phyloP scores from a whole-genome alignment of 2,797 vertebrate genomes.

The Sebastes aleutianus region DNA sequence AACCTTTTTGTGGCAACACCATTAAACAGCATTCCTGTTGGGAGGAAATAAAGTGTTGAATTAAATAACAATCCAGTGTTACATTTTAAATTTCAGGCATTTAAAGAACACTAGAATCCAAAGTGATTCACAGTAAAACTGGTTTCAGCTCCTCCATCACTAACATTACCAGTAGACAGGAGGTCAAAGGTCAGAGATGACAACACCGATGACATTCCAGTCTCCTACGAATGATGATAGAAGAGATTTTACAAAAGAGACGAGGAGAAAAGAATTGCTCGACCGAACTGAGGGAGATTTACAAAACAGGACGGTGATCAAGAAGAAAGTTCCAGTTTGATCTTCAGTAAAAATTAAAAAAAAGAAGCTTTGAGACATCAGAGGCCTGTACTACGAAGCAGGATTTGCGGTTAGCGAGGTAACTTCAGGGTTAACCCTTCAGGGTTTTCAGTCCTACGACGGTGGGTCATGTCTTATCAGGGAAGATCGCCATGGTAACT shows the following conservation, averaged over 20 bases:
- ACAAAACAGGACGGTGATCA: background rate
- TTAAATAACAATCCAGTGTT: background rate
- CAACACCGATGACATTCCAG: background rate
- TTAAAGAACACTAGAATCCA: background rate
- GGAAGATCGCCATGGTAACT: no score
- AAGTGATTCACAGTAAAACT: background rate
- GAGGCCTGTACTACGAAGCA: no score
- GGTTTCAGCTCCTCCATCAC: background rate
- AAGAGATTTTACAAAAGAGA: background rate
- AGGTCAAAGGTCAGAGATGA: background rate
- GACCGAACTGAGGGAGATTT: background rate
- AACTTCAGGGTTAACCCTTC: no score
- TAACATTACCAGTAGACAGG: background rate
- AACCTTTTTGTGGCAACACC: background rate
- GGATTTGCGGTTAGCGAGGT: no score
- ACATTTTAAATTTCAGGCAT: background rate
- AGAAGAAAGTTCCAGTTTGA: background rate
- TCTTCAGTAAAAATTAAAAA: no score
- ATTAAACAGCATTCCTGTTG: background rate
- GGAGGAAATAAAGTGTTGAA: background rate
- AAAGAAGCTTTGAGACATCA: background rate
- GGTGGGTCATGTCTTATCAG: no score
- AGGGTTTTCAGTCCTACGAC: no score
- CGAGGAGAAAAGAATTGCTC: background rate
- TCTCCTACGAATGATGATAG: background rate